Percentiles rank a stretch among this genome's conserved stretches.
Conservation (phyloP, 2,797 vertebrate genomes). For the Gambelia wislizenii region DNA sequence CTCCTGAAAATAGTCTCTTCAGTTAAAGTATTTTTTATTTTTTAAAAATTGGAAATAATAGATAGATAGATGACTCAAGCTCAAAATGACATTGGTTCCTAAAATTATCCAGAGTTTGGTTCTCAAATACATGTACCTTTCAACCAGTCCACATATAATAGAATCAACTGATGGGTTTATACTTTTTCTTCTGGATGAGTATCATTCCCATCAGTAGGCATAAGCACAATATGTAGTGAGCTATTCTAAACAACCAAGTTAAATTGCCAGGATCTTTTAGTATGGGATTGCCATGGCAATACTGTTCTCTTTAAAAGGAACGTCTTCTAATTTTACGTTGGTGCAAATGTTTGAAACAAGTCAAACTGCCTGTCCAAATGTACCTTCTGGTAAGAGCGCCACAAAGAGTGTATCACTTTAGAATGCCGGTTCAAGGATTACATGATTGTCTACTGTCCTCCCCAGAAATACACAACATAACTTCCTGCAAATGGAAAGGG, state of each 20-base stretch:
- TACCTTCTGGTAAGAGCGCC: not conserved
- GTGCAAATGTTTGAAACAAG: not conserved
- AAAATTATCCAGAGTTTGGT: not conserved
- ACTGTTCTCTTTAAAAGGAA: not conserved
- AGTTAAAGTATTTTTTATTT: not conserved
- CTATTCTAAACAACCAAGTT: not conserved
- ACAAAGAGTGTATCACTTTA: not conserved
- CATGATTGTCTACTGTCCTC: not conserved
- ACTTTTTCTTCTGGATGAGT: not conserved
- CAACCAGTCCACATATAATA: not conserved
- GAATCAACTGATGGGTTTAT: not conserved
- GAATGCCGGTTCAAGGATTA: not conserved
- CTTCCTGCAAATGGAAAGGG: not conserved
- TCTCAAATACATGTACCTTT: not conserved
- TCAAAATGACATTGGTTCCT: not conserved
- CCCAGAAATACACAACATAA: not conserved
- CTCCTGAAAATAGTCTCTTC: not conserved
- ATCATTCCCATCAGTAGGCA: not conserved
- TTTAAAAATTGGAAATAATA: too few species aligned
- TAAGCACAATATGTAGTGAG: not conserved
- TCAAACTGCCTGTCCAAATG: not conserved
- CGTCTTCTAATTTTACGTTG: too few species aligned
- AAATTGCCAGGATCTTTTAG: not conserved
- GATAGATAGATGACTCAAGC: not conserved
- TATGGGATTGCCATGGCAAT: not conserved